Evolutionary conservation across 2,888 invertebrate species (phyloP).

Genomic region (Cheilosia soror): DNA sequence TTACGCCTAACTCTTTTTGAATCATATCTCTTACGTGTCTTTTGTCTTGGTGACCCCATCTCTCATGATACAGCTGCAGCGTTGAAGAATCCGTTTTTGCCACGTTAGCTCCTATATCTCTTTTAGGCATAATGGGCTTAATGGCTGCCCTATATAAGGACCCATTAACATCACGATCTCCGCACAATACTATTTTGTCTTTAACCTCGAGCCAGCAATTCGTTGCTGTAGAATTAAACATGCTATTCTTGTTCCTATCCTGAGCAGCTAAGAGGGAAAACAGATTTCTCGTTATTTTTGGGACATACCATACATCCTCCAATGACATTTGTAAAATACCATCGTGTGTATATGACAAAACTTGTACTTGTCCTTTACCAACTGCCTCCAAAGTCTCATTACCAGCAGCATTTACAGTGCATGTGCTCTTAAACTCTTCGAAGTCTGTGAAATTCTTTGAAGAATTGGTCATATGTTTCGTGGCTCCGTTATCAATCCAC

Average conservation of each 20-base stretch:
- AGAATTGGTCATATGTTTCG: slow-evolving; percentile 30
- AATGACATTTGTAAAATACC: background rate
- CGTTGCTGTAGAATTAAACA: slow-evolving; percentile 28
- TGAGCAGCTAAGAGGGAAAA: slow-evolving; percentile 47
- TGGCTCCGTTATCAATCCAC: slow-evolving; percentile 62
- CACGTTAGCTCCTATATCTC: background rate
- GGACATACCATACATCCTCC: background rate
- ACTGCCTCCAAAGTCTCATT: background rate
- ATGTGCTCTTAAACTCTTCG: background rate
- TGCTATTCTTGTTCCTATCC: slow-evolving; percentile 11
- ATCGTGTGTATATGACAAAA: background rate
- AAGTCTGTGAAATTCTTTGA: background rate
- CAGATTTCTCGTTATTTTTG: slow-evolving; percentile 20
- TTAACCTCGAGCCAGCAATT: slow-evolving; percentile 12
- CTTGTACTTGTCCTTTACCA: background rate
- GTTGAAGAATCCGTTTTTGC: background rate
- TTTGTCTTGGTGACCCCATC: slow-evolving; percentile 18
- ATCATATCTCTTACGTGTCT: background rate
- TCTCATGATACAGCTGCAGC: slow-evolving; percentile 14
- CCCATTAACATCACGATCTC: background rate
- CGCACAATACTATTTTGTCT: background rate
- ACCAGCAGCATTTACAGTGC: background rate
- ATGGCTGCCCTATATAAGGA: slow-evolving; percentile 12
- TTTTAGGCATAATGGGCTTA: background rate
- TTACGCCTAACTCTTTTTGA: background rate